These are phyloP conservation scores for Bombus ignitus DNA, from an alignment of 1,140 invertebrate species.

Conservation along the genomic window DNA sequence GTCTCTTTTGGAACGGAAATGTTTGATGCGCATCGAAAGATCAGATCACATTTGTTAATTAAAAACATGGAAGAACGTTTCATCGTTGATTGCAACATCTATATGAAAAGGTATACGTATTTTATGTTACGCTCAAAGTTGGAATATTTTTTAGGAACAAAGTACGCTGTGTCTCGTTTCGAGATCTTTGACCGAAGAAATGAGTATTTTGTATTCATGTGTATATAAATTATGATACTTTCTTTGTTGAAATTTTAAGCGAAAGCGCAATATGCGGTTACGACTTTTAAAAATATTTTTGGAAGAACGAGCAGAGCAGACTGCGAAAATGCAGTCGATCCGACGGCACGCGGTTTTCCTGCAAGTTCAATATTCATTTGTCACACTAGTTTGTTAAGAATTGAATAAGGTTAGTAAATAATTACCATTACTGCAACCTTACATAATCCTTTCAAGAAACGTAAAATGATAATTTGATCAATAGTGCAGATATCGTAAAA, in stretches of 20 bases:
- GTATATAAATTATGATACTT: background rate
- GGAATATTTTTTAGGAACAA: background rate
- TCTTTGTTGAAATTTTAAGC: background rate
- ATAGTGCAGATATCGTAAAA: background rate
- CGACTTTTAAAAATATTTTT: background rate
- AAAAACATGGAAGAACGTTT: background rate
- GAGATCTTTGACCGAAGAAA: background rate
- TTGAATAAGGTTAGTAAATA: too few relatives aligned
- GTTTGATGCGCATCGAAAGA: background rate
- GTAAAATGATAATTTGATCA: background rate
- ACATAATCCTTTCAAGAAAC: background rate
- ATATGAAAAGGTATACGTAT: background rate
- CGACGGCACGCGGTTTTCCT: constrained; percentile 48
- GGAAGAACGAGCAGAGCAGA: background rate
- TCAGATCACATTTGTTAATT: background rate
- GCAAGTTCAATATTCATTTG: background rate
- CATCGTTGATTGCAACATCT: background rate
- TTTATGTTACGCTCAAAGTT: background rate
- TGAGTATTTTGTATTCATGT: background rate
- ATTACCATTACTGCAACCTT: too few relatives aligned
- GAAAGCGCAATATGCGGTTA: too few relatives aligned
- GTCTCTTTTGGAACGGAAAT: background rate
- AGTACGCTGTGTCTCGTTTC: background rate
- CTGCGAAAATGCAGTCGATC: constrained; percentile 35
- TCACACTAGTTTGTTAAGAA: background rate